Evolutionary conservation across 2,797 vertebrate species (phyloP), one percentile per base, ranked within the genome.

Genomic region (Hafferia zeledoni): DNA sequence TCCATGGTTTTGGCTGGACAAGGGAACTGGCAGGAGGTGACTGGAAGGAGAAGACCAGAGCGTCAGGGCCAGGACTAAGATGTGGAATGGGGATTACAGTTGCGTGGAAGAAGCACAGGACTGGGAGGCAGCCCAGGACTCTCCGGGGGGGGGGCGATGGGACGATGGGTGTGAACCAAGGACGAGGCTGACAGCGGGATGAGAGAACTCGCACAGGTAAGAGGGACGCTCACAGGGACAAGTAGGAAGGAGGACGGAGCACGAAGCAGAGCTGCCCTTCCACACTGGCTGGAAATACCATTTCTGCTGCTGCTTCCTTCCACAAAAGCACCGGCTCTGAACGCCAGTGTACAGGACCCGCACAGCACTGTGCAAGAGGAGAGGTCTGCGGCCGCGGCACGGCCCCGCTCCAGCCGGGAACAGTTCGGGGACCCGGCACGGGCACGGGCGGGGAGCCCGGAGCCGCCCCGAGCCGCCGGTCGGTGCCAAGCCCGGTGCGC

Each of bases 271-370:
- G 24, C 61, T 35, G 37, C 41, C 44, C 33, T 5, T 3, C 61
- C 2, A 0, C 1, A 11, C 5, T 4, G 2, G 8, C 61, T 22
- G 59, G 17, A 35, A 60, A 50, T 4, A 2, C 22, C 7, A 7
- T 19, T 68, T 31, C 57, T 57, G 56, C 39, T 65, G 24, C 70
- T 6, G 56, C 49, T 52, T 24, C 41, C 17, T 7, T 3, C 49
- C 61, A 22, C 57, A 14, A 11, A 35, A 47, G 17, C 57, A 6
- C 8, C 8, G 8, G 0, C 9, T 39, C 27, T 8, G 13, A 17
- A 16, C 4, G 11, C 41, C 1, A 47, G 6, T 4, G 2, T 5
- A 3, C 28, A 9, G 33, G 30, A 22, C 15, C 23, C 41, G 22
- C 13, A 1, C 2, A 16, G 31, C 74, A 3, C 30, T 4, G 17